A percentile compares a stretch with the other conserved stretches of the same genome.
Conservation (phyloP, 2,888 invertebrate genomes). For the Erebia aethiops region DNA sequence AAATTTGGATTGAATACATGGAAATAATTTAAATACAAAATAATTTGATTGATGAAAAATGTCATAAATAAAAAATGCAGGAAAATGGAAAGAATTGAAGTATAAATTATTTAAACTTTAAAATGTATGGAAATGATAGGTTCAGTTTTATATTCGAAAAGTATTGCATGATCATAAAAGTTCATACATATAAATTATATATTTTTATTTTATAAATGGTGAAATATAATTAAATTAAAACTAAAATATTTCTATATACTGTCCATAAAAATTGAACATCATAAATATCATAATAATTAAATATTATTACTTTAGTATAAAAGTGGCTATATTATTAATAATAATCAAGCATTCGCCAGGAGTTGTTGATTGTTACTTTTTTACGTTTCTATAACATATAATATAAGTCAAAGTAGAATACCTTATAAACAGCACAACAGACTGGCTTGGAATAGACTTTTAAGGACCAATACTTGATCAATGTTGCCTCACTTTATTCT, state of each 20-base stretch:
- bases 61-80: not conserved
- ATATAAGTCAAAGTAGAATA: conserved; percentile 7
- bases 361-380: conserved; percentile 47
- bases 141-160: conserved; percentile 65
- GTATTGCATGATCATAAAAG: conserved; percentile 55
- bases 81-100: conserved; percentile 53
- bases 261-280: too few relatives aligned
- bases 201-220: too few relatives aligned
- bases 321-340: conserved; percentile 28
- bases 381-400: conserved; percentile 39
- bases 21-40: not conserved
- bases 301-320: not conserved
- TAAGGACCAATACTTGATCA: conserved; percentile 32
- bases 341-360: conserved; percentile 29
- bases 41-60: not conserved
- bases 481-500: conserved; percentile 22
- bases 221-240: too few relatives aligned
- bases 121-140: conserved; percentile 50
- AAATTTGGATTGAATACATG: not conserved
- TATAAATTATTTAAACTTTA: conserved; percentile 34
- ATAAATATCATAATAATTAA: too few relatives aligned
- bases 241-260: too few relatives aligned
- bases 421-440: conserved; percentile 18
- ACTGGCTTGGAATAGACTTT: conserved; percentile 25
- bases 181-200: conserved; percentile 27